Percentiles rank a stretch among this genome's conserved stretches.
phyloP scores from a whole-genome alignment of 2,797 vertebrate genomes.

The Malurus leucopterus region DNA sequence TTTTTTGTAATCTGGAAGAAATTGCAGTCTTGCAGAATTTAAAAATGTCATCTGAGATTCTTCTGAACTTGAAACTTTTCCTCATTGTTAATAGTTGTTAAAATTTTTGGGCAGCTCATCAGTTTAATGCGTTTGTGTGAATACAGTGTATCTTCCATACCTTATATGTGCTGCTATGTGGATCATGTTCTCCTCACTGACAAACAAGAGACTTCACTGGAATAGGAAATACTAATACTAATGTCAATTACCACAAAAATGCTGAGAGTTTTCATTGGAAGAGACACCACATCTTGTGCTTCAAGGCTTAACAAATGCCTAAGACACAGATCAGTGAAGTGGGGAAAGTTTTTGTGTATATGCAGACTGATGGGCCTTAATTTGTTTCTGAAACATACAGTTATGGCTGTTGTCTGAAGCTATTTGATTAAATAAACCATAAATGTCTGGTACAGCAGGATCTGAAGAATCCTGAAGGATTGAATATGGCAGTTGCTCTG shows the following conservation, averaged over 20 bases:
- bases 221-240: background rate
- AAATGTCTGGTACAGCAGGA: background rate
- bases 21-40: background rate
- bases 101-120: background rate
- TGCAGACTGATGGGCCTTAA: background rate
- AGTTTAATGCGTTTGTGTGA: background rate
- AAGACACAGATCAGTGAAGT: background rate
- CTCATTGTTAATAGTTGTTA: background rate
- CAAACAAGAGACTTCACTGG: background rate
- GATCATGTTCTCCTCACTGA: background rate
- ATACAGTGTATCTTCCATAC: background rate
- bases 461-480: background rate
- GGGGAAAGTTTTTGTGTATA: background rate
- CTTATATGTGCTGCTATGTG: background rate
- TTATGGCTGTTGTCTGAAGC: background rate
- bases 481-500: background rate
- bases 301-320: background rate
- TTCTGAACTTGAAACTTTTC: background rate
- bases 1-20: background rate
- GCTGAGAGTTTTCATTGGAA: background rate
- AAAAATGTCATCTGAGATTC: background rate
- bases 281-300: background rate
- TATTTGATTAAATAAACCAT: background rate
- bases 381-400: background rate
- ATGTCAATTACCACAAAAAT: background rate